Conservation (phyloP, 1,140 invertebrate genomes). For the Cotesia vestalis region DNA sequence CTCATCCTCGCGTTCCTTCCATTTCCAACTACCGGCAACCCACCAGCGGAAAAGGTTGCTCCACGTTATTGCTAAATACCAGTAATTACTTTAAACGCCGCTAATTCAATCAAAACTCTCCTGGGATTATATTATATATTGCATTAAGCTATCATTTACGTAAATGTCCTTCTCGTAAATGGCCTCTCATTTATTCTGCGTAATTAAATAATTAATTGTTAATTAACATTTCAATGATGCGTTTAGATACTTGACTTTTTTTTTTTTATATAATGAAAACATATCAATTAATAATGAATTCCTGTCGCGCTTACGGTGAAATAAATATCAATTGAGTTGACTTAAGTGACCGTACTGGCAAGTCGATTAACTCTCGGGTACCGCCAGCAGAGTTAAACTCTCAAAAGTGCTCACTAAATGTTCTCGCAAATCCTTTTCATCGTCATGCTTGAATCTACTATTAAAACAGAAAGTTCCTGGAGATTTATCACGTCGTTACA, state of each 20-base stretch:
- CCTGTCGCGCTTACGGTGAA: background rate
- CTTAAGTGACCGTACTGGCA: constrained; percentile 15
- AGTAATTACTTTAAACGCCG: constrained; percentile 34
- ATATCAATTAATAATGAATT: background rate
- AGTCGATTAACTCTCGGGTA: constrained; percentile 18
- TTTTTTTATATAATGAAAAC: no score
- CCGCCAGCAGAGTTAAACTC: background rate
- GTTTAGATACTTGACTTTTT: no score
- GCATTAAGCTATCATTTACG: constrained; percentile 7
- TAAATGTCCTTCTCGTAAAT: background rate
- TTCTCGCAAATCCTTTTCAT: constrained; percentile 25
- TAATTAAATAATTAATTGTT: no score
- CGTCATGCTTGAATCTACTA: constrained; percentile 12
- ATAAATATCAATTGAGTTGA: background rate
- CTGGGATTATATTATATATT: constrained; percentile 21
- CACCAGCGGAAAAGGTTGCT: constrained; percentile 25
- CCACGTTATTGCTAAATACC: constrained; percentile 35
- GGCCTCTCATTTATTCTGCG: no score
- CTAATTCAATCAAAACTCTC: constrained; percentile 35
- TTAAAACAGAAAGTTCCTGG: constrained; percentile 22
- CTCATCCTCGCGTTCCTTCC: constrained; percentile 11
- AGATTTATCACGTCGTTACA: constrained; percentile 34
- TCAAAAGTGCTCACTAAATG: constrained; percentile 16
- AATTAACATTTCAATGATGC: no score
- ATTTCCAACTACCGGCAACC: constrained; percentile 5